phyloP scores from a whole-genome alignment of 2,113 vertebrate species.

The Buteo buteo region DNA sequence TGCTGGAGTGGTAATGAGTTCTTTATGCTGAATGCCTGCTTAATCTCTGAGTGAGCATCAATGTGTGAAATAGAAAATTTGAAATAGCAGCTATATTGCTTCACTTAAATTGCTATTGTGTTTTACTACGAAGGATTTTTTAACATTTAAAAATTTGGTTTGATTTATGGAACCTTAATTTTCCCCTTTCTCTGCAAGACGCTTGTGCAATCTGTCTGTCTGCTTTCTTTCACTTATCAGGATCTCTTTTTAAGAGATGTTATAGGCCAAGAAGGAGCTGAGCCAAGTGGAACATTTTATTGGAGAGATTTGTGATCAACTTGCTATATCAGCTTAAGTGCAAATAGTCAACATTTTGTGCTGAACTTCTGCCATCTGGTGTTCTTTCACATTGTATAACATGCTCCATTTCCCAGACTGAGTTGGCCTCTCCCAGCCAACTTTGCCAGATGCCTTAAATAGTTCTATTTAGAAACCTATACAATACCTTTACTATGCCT shows the following conservation, averaged over 20 bases:
- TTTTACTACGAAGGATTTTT: neutral
- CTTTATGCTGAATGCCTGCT: neutral
- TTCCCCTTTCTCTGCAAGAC: neutral
- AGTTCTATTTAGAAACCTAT: neutral
- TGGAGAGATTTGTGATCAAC: neutral
- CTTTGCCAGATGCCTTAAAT: neutral
- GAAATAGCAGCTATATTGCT: neutral
- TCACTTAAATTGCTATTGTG: neutral
- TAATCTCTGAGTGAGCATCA: neutral
- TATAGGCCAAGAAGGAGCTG: neutral
- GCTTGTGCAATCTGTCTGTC: neutral
- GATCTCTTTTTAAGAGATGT: neutral
- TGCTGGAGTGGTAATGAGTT: neutral
- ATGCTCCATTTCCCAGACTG: slow-evolving; percentile 10
- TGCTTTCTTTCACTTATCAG: neutral
- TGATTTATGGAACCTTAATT: neutral
- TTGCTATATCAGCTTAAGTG: neutral
- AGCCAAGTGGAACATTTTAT: neutral
- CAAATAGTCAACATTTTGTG: neutral
- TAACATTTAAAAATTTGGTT: neutral
- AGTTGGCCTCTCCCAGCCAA: neutral
- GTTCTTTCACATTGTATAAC: neutral
- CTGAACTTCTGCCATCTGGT: neutral
- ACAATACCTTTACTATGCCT: neutral
- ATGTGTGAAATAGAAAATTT: neutral